phyloP scores from a whole-genome alignment of 2,113 vertebrate species.

The Orthochromis malagaraziensis region DNA sequence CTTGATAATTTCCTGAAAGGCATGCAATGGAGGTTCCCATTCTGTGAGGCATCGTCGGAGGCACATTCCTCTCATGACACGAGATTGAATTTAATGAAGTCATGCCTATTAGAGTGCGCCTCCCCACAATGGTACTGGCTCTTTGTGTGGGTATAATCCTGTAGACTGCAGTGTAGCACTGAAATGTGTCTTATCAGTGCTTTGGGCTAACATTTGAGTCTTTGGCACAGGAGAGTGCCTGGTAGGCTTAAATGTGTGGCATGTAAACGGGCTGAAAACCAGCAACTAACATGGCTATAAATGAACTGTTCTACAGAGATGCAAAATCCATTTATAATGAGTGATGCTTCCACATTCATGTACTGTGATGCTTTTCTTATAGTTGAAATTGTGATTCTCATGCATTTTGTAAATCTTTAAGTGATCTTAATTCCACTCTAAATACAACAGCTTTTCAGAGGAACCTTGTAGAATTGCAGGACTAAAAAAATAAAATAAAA shows the following conservation, averaged over 20 bases:
- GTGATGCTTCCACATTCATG: background rate
- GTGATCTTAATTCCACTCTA: background rate
- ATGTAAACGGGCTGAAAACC: background rate
- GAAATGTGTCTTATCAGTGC: slow-evolving; percentile 33
- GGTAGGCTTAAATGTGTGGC: slow-evolving; percentile 4
- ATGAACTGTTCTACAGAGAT: background rate
- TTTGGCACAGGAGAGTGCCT: background rate
- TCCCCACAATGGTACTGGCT: slow-evolving; percentile 24
- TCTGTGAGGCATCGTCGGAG: background rate
- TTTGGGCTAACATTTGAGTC: slow-evolving; percentile 6
- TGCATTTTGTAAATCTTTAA: background rate
- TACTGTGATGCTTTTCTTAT: background rate
- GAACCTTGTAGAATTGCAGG: background rate
- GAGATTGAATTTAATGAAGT: slow-evolving; percentile 59
- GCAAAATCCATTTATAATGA: background rate
- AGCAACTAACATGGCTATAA: background rate
- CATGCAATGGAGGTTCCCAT: background rate
- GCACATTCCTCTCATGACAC: slow-evolving; percentile 26
- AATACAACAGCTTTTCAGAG: background rate
- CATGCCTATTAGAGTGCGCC: slow-evolving; percentile 43
- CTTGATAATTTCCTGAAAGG: background rate
- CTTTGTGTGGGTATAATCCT: slow-evolving; percentile 59
- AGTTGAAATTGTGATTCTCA: background rate
- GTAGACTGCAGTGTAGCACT: slow-evolving; percentile 7
- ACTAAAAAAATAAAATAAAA: background rate